Evolutionary conservation across 2,113 vertebrate genomes (phyloP).

Genomic region (Thalassoma bifasciatum): DNA sequence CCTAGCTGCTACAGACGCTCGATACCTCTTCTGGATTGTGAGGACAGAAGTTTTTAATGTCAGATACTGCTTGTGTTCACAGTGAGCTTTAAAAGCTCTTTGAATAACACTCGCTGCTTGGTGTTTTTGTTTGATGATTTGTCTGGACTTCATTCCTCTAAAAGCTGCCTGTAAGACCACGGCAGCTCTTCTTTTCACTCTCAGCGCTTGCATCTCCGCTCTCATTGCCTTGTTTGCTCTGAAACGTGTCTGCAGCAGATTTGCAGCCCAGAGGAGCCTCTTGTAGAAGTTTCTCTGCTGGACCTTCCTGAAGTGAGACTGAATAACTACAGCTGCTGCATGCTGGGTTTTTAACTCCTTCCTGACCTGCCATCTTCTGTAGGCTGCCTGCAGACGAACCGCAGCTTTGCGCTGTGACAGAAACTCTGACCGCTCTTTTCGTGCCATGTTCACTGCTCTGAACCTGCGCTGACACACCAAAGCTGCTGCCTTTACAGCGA

Average conservation of each 20-base stretch:
- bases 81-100: conserved; percentile 77
- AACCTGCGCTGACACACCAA: conserved; percentile 82
- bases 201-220: conserved; percentile 58
- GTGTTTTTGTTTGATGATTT: conserved; percentile 45
- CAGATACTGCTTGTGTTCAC: conserved; percentile 69
- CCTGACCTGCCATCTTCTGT: conserved; percentile 81
- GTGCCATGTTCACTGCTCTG: conserved; percentile 66
- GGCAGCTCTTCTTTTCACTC: conserved; percentile 69
- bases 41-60: conserved; percentile 68
- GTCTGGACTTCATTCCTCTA: conserved; percentile 82
- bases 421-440: conserved; percentile 68
- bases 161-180: conserved; percentile 85
- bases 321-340: conserved; percentile 83
- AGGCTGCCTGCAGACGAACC: conserved; percentile 85
- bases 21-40: conserved; percentile 84
- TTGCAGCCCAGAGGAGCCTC: conserved; percentile 74
- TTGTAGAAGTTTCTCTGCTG: conserved; percentile 74
- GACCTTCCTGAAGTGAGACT: conserved; percentile 85
- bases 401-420: conserved; percentile 76
- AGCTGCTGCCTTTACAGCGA: conserved; percentile 75
- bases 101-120: conserved; percentile 83
- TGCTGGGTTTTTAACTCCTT: conserved; percentile 66
- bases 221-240: conserved; percentile 80
- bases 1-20: conserved; percentile 48
- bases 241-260: conserved; percentile 82